Conservation (phyloP, 1,140 invertebrate species). For the Neodiprion virginianus region DNA sequence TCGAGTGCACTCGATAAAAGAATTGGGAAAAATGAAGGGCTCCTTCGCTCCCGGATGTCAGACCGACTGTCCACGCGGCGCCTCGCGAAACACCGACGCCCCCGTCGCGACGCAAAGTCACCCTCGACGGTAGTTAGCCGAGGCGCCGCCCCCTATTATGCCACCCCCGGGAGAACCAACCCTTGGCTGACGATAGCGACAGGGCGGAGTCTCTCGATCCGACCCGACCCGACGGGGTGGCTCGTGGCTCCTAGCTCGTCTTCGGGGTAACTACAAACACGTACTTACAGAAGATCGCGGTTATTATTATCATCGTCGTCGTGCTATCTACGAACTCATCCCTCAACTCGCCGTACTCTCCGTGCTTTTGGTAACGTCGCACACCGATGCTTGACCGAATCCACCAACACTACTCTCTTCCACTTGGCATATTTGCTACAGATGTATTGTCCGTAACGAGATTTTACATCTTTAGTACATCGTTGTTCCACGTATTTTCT, state of each 20-base stretch:
- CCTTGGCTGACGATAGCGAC: conserved; percentile 38
- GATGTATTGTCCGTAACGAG: background rate
- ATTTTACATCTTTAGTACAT: background rate
- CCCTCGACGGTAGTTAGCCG: conserved; percentile 29
- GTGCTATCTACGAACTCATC: conserved; percentile 12
- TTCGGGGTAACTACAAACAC: conserved; percentile 62
- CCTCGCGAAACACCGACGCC: background rate
- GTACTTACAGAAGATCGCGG: conserved; percentile 53
- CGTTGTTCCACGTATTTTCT: too few species aligned
- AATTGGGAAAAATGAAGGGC: background rate
- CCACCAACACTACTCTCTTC: background rate
- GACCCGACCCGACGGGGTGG: conserved; percentile 39
- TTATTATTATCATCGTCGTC: conserved; percentile 53
- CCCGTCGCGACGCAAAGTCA: conserved; percentile 18
- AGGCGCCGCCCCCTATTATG: conserved; percentile 49
- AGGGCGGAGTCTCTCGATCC: conserved; percentile 47
- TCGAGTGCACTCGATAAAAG: background rate
- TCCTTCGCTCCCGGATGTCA: conserved; percentile 12
- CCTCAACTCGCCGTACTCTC: conserved; percentile 16
- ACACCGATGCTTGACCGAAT: background rate
- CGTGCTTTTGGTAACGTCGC: background rate
- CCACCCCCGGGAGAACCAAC: conserved; percentile 48
- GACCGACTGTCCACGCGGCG: conserved; percentile 43
- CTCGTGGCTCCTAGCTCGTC: conserved; percentile 34
- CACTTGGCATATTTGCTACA: background rate